phyloP scores from a whole-genome alignment of 1,140 invertebrate species.

The Drosophila paulistorum region DNA sequence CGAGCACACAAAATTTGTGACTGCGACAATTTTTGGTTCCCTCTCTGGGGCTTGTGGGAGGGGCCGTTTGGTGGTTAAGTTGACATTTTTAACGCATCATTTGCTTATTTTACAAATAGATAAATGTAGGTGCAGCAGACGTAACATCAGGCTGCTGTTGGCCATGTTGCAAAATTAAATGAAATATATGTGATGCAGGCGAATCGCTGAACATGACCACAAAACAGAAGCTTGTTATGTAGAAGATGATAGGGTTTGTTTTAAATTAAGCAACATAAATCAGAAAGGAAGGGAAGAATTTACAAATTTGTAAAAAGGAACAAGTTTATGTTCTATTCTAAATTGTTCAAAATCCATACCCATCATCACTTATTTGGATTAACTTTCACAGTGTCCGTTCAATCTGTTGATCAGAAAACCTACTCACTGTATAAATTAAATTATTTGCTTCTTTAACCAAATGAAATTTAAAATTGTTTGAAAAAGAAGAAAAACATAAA shows the following conservation, averaged over 20 bases:
- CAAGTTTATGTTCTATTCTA: too few species aligned
- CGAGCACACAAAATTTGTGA: constrained; percentile 71
- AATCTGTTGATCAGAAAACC: too few species aligned
- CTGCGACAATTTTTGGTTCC: constrained; percentile 65
- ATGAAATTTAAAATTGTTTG: too few species aligned
- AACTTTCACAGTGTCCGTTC: too few species aligned
- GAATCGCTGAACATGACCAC: constrained; percentile 44
- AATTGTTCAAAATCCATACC: too few species aligned
- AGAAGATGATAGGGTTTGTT: not conserved
- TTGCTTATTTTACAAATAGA: constrained; percentile 56
- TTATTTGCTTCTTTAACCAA: too few species aligned
- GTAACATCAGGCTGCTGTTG: constrained; percentile 57
- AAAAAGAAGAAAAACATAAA: too few species aligned
- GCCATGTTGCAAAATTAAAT: constrained; percentile 28
- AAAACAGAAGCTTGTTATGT: constrained; percentile 25
- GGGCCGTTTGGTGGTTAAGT: not conserved
- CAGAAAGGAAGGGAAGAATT: too few species aligned
- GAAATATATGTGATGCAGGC: constrained; percentile 40
- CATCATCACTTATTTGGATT: too few species aligned
- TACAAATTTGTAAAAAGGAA: too few species aligned
- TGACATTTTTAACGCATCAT: constrained; percentile 71
- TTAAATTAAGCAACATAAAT: not conserved
- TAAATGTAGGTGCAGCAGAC: constrained; percentile 65
- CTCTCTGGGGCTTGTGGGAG: not conserved
- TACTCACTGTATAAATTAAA: too few species aligned